Evolutionary conservation across 1,140 invertebrate genomes (phyloP), one percentile per base, ranked within the genome.

Genomic region (Vanessa atalanta): DNA sequence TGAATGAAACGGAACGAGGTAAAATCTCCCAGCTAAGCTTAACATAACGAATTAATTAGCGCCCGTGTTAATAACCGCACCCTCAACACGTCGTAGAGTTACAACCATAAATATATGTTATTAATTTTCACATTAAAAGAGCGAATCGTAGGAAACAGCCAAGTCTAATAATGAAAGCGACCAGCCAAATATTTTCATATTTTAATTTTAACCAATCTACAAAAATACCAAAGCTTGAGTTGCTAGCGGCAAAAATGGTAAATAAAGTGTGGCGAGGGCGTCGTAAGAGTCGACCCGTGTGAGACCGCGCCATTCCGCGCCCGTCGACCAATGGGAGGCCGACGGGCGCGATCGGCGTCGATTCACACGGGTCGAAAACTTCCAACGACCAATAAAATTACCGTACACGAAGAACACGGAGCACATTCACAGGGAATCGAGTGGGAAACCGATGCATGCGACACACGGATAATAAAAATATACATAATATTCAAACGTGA

Each of bases 161-260:
- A 88, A 86, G 74, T 85, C 85, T 88, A 88, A 87, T 75, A 77
- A 81, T 75, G 72, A 78, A 89, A 89, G 85, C 88, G 86, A 88
- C 84, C 88, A 86, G 82, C 88, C 86, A 89, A 88, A 89, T 89
- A 90, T 88, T 85, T 82, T 80, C 66, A 66, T 79, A 69, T 77
- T 66, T 55, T 66, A 26, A 48, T 69, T 60, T 47, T 79, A 48
- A 82, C 68, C 78, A 84, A 81, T 84, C 83, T 87, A 84, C 80
- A 67, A 79, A 71, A 69, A 79, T 83, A 84, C 78, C 74, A 83
- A 88, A 88, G 85, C 85, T 82, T 80, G 78, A 84, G 79, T 84
- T 86, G 83, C 87, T 83, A 87, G 85, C 85, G 78, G 80, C 77
- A 65, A 79, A 81, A 83, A 83, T 81, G 65, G 77, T 82, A 83